Conservation (phyloP, 2,797 vertebrate genomes). For the Atherinosoma microstoma region DNA sequence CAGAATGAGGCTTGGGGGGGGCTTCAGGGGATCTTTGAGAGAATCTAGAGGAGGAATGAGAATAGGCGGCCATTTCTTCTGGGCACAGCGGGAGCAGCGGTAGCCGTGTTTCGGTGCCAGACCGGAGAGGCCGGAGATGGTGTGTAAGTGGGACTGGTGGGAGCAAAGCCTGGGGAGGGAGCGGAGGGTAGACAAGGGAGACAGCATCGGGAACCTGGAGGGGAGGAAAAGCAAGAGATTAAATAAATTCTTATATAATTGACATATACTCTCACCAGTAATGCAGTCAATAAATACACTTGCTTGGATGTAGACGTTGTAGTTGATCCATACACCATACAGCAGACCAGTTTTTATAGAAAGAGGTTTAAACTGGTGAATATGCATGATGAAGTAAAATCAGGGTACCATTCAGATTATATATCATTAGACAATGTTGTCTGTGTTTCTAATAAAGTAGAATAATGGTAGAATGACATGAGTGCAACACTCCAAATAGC, state of each 20-base stretch:
- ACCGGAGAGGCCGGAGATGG: constrained; percentile 87
- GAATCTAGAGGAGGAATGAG: constrained; percentile 77
- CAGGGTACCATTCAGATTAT: neutral
- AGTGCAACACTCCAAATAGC: neutral
- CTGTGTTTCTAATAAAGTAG: neutral
- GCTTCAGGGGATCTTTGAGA: constrained; percentile 74
- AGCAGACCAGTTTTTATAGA: neutral
- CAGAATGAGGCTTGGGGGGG: constrained; percentile 71
- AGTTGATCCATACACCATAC: neutral
- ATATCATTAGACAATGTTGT: neutral
- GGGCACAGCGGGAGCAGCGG: constrained; percentile 91
- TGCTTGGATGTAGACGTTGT: neutral
- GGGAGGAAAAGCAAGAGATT: neutral
- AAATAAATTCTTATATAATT: neutral
- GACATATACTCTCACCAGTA: neutral
- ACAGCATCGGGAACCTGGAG: constrained; percentile 85
- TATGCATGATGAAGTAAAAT: neutral
- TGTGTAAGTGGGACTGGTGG: constrained; percentile 94
- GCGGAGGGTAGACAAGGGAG: constrained; percentile 80
- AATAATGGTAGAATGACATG: neutral
- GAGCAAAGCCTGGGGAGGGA: constrained; percentile 84
- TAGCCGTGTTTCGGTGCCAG: constrained; percentile 83
- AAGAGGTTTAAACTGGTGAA: neutral
- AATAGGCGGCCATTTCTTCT: constrained; percentile 92
- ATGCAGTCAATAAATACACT: neutral